Percentiles rank a stretch among this genome's conserved stretches.
These are phyloP conservation scores for Hirtodrosophila alboralis DNA, from an alignment of 2,888 invertebrate species.

Conservation along the genomic window DNA sequence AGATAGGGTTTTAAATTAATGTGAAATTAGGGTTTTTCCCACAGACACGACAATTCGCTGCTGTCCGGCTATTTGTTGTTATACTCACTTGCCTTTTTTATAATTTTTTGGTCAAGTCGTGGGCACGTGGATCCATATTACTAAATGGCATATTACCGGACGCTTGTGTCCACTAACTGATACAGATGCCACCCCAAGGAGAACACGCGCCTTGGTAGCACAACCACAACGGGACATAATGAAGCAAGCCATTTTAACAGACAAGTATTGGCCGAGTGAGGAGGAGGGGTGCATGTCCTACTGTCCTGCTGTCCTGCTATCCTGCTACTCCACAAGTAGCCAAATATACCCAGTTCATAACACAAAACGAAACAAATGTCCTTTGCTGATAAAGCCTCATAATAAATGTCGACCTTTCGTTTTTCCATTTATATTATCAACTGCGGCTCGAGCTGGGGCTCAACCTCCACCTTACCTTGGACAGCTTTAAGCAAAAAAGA, in stretches of 20 bases:
- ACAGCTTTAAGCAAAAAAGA: conserved; percentile 32
- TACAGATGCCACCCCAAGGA: conserved; percentile 78
- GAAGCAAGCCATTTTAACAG: conserved; percentile 57
- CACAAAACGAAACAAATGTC: conserved; percentile 82
- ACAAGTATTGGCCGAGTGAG: conserved; percentile 16
- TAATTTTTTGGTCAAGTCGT: conserved; percentile 9
- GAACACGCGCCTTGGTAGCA: conserved; percentile 35
- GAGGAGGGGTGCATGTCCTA: conserved; percentile 3
- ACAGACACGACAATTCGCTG: neutral
- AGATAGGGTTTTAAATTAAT: neutral
- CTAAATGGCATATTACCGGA: conserved; percentile 68
- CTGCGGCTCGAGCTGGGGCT: conserved; percentile 42
- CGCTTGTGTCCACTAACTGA: conserved; percentile 68
- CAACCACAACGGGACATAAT: conserved; percentile 48
- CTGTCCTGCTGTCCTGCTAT: conserved; percentile 33
- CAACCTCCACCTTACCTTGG: conserved; percentile 33
- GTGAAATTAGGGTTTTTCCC: neutral
- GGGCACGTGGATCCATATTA: conserved; percentile 46
- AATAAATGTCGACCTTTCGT: conserved; percentile 84
- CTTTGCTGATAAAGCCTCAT: conserved; percentile 83
- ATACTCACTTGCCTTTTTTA: neutral
- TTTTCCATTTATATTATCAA: conserved; percentile 84
- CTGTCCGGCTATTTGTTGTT: neutral
- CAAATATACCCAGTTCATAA: conserved; percentile 75
- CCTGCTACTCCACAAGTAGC: conserved; percentile 55